Base-by-base conservation (phyloP, 2,797 vertebrate genomes). In the Pipistrellus pygmaeus region DNA sequence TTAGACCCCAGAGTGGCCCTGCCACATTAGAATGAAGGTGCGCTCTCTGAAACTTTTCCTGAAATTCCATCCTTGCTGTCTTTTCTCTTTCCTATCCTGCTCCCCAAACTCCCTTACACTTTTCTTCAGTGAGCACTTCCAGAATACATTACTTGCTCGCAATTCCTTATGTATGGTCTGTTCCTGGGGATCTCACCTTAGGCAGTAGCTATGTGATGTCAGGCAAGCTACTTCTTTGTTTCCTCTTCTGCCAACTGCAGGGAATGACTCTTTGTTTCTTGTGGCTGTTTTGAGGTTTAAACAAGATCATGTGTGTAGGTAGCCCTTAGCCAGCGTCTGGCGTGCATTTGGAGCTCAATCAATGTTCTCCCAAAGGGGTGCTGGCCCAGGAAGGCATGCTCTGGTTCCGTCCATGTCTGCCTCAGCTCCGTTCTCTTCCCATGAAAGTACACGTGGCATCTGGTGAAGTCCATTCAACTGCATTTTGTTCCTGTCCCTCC, bases 211-310 rank as follows among this genome's bases (percentile, higher is more conserved):
- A 5, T 72, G 5, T 84, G 68, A 81, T 62, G 8, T 35, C 62
- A 51, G 66, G 8, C n/a, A 82, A 75, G 18, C 88, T 35, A 38
- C 77, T 93, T 94, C 62, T 85, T 25, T 20, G 5, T 44, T 72
- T 62, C 41, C 62, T 88, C 14, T 4, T 73, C 62, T 75, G 30
- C 30, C 72, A 75, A 57, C 57, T 88, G 12, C 48, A 85, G 55
- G 38, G 15, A 68, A 48, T 10, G 5, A 30, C 18, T 38, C 32
- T 41, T 81, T 30, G 60, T 30, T 71, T 69, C 8, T 0, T 32
- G 30, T 4, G 6, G 20, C 12, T 93, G 3, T 53, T 68, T 38
- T 53, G 75, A 89, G 75, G 35, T 83, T 41, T 83, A 46, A 57
- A 80, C 18, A 38, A 46, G 32, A 20, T 32, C 18, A 32, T 0